Evolutionary conservation across 2,113 vertebrate species (phyloP), one percentile per base, ranked within the genome.

Genomic region (Daphoenositta chrysoptera): DNA sequence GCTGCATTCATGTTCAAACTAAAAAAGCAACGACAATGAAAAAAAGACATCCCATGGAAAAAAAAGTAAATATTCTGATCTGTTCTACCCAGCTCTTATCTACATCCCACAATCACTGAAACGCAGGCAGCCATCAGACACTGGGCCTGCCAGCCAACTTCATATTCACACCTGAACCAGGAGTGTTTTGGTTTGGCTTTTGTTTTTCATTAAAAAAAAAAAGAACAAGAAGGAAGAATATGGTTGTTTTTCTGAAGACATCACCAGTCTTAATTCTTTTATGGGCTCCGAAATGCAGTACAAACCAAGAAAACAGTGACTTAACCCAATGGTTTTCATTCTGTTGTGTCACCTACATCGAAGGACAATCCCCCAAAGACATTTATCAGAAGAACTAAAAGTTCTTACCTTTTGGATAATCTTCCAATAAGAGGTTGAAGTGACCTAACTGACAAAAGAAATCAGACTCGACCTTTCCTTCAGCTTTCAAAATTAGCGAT

Each of bases 371-470:
- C 44, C 64, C 27, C 63, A 47, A 30, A 22, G 17, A 69, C 33
- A 73, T 79, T 71, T 70, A 92, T 33, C 35, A 39, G 10, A 95
- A 94, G 60, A 78, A 94, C 19, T 66, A 47, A 71, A 87, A 96
- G 69, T 64, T n/a, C 98, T 99, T 98, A 99, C 99, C 99, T 99
- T 99, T 99, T 98, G 99, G 98, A 98, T 99, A 99, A 98, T 99
- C 99, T 98, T 99, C 99, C 98, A 99, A 98, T 96, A 99, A 98
- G 94, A 99, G 99, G 98, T 99, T 99, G 98, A 99, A 99, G 98
- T 99, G 99, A 97, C 99, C 99, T 97, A 99, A 98, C 97, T 99
- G 99, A 98, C 99, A 99, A 98, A 99, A 99, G 97, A 99, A 98
- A 98, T 99, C 99, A 96, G 99, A 98, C 86, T 99, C 99, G 96